These are phyloP conservation scores for Euzetes globulus DNA, from an alignment of 2,888 invertebrate genomes.

Conservation along the genomic window DNA sequence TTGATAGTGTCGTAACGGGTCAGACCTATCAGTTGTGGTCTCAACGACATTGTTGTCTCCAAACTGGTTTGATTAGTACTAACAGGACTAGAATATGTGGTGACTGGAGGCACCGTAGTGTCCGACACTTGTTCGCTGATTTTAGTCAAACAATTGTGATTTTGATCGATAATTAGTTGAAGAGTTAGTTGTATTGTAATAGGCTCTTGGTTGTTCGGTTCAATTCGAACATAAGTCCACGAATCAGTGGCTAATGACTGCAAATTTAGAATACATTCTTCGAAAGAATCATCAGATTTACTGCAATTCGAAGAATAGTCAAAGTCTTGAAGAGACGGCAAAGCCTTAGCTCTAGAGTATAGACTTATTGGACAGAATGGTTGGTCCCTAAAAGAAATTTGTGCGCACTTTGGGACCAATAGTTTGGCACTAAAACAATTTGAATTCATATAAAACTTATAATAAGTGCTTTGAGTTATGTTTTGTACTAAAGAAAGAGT, in stretches of 20 bases:
- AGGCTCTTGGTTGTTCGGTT: background rate
- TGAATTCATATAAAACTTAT: conserved; percentile 25
- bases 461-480: conserved; percentile 11
- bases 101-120: background rate
- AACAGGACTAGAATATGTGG: background rate
- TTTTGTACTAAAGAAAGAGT: conserved; percentile 17
- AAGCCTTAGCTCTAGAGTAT: conserved; percentile 19
- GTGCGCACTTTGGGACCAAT: conserved; percentile 28
- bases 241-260: background rate
- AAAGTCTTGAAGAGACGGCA: background rate
- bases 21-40: conserved; percentile 33
- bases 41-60: background rate
- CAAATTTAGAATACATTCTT: conserved; percentile 25
- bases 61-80: background rate
- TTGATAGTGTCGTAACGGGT: conserved; percentile 33
- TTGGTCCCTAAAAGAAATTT: no score
- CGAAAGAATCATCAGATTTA: background rate
- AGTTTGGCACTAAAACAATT: conserved; percentile 32
- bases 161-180: conserved; percentile 18
- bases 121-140: background rate
- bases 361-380: no score
- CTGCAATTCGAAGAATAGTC: conserved; percentile 20
- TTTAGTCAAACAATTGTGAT: background rate
- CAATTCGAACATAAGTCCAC: conserved; percentile 28
- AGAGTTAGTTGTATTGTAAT: background rate